These are phyloP conservation scores for Tenebrio molitor DNA, from an alignment of 1,140 invertebrate species.

Conservation along the genomic window DNA sequence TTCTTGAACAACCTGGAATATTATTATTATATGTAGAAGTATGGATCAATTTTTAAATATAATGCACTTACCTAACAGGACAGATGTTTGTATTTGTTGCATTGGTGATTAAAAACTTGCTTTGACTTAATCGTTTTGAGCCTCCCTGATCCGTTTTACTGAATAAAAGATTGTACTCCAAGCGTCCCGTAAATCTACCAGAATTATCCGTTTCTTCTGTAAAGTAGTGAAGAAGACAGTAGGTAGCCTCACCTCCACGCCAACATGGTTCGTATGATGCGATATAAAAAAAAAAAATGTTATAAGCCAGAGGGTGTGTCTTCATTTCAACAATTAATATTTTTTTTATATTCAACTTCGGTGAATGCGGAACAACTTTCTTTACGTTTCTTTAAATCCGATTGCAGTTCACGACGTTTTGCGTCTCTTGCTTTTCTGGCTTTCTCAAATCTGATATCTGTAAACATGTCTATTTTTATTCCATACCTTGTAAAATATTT, in stretches of 20 bases:
- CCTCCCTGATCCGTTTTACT: background rate
- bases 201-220: background rate
- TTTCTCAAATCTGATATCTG: background rate
- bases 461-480: background rate
- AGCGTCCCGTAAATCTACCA: background rate
- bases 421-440: background rate
- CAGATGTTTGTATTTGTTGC: constrained; percentile 18
- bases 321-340: background rate
- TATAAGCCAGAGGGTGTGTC: background rate
- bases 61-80: constrained; percentile 8
- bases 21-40: background rate
- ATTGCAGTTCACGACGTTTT: background rate
- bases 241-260: background rate
- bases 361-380: background rate
- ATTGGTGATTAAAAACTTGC: constrained; percentile 18
- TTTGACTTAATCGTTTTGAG: background rate
- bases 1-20: constrained; percentile 7
- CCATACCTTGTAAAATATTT: background rate
- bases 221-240: background rate
- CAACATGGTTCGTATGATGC: background rate
- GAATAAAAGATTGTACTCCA: background rate
- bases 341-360: background rate
- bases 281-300: background rate
- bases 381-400: background rate
- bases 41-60: background rate